Base-by-base conservation (phyloP, 2,113 vertebrate genomes). In the Cebus imitator region DNA sequence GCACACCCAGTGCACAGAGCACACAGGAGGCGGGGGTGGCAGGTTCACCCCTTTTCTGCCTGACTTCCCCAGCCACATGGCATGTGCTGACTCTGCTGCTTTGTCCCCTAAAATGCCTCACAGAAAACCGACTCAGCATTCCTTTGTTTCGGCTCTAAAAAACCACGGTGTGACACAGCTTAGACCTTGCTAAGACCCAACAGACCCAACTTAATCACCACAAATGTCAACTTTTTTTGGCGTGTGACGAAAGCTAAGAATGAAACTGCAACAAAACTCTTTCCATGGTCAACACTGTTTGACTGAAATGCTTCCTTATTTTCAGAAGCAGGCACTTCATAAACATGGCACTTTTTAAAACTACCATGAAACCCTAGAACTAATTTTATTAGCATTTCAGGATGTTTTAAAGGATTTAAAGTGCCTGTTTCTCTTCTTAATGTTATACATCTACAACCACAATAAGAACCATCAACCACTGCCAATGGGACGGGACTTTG, bases 311-410 rank as follows among this genome's bases (percentile, higher is more conserved):
- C 57, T 70, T 68, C 73, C 55, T 82, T 21, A 23, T 66, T 70
- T 87, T 61, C 57, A 83, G 66, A 95, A 72, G 93, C n/a, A 50
- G 89, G 55, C 37, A 61, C 35, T 64, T 76, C 81, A 78, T 68
- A 45, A 68, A 40, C 16, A 20, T 8, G 32, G 76, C 6, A 87
- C 37, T 73, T 93, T 75, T 13, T 21, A 73, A 79, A 97, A 87
- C 5, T 2, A 90, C 96, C 82, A 1, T 66, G 87, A 92, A 96
- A 94, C 61, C 83, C 25, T 75, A 87, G 70, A 72, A 76, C 75
- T 50, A 85, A 97, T 90, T 89, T 50, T 94, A 90, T 97, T 73
- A 95, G 61, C 37, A 52, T 40, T 86, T 80, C 70, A 66, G 5
- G 27, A 80, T 70, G 58, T 87, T 87, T 80, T 52, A 27, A 79